Evolutionary conservation across 1,140 invertebrate genomes (phyloP).

Genomic region (Drosophila setifemur): DNA sequence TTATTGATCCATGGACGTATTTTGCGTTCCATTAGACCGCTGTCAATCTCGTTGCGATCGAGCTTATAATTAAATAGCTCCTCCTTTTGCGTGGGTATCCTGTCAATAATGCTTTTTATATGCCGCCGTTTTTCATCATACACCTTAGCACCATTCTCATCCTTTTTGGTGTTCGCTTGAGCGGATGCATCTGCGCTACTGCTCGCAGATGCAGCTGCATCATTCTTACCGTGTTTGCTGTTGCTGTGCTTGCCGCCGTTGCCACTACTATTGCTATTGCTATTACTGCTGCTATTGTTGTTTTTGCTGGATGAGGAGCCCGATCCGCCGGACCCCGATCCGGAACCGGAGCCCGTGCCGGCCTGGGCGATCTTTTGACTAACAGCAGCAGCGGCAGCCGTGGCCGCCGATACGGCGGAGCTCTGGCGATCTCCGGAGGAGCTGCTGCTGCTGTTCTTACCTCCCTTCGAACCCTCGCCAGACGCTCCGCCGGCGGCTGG

Average conservation of each 20-base stretch:
- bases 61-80: constrained; percentile 97
- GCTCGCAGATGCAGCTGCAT: constrained; percentile 60
- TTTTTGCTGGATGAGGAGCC: constrained; percentile 10
- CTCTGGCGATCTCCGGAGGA: constrained; percentile 61
- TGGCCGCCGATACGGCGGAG: constrained; percentile 66
- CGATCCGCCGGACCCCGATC: constrained; percentile 8
- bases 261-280: constrained; percentile 23
- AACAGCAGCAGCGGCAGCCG: constrained; percentile 70
- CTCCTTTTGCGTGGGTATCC: constrained; percentile 98
- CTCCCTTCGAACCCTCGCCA: not conserved
- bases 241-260: not conserved
- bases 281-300: constrained; percentile 10
- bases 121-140: constrained; percentile 97
- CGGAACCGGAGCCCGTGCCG: constrained; percentile 5
- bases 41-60: constrained; percentile 92
- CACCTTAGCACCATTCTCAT: constrained; percentile 86
- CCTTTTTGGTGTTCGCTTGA: constrained; percentile 86
- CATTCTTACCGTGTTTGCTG: constrained; percentile 73
- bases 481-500: constrained; percentile 41
- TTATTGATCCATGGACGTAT: constrained; percentile 99
- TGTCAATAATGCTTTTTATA: constrained; percentile 98
- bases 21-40: constrained; percentile 95
- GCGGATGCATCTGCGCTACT: constrained; percentile 52
- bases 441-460: not conserved
- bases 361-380: constrained; percentile 67